Percentiles rank a stretch among this genome's conserved stretches.
Evolutionary conservation across 2,113 vertebrate genomes (phyloP).

Genomic region (Accipiter virgatus): DNA sequence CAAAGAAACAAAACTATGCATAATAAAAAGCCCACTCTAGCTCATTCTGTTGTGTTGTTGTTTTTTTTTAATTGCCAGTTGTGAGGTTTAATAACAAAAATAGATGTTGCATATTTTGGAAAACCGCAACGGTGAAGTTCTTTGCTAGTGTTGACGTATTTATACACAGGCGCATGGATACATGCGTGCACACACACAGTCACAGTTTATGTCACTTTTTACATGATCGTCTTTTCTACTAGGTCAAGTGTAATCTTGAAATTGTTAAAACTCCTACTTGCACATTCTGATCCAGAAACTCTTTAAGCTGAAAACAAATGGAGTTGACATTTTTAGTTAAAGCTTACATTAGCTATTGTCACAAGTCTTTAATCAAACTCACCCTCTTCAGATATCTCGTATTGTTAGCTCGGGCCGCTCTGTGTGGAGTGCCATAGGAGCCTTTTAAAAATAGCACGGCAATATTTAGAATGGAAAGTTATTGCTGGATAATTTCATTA

Average conservation of each 20-base stretch:
- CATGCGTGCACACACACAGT: neutral
- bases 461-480: slow-evolving; percentile 72
- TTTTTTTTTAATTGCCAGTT: slow-evolving; percentile 49
- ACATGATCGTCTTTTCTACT: slow-evolving; percentile 30
- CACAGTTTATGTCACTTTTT: slow-evolving; percentile 40
- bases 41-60: neutral
- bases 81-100: slow-evolving; percentile 64
- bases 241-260: slow-evolving; percentile 64
- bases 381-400: slow-evolving; percentile 31
- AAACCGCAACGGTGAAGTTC: neutral
- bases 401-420: neutral
- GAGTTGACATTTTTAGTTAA: slow-evolving; percentile 67
- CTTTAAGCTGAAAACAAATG: slow-evolving; percentile 59
- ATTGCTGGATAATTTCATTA: slow-evolving; percentile 72
- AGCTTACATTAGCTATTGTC: slow-evolving; percentile 65
- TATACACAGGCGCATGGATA: neutral
- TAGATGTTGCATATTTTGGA: slow-evolving; percentile 52
- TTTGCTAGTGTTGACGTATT: neutral
- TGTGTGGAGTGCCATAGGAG: slow-evolving; percentile 38
- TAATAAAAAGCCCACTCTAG: slow-evolving; percentile 68
- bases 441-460: slow-evolving; percentile 65
- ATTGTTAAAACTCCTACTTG: slow-evolving; percentile 52
- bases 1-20: slow-evolving; percentile 70
- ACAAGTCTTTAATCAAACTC: slow-evolving; percentile 56
- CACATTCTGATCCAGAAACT: slow-evolving; percentile 33